Evolutionary conservation across 1,140 invertebrate species (phyloP), one percentile per base, ranked within the genome.

Genomic region (Patella vulgata): DNA sequence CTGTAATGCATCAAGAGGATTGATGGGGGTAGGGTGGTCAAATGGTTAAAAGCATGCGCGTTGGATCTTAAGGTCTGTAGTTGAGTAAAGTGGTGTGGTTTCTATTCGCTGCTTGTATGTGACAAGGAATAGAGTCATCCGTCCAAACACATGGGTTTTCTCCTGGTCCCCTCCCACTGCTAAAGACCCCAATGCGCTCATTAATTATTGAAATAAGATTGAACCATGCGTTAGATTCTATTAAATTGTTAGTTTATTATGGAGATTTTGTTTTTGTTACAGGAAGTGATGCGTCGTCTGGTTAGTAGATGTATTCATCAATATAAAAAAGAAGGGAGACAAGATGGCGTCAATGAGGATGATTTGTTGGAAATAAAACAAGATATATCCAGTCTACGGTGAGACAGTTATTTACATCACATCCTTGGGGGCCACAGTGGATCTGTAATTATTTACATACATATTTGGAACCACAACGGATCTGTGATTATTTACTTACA

Each of bases 341-440:
- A 88, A 73, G 87, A 87, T 67, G 86, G 87, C 4, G 87, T 88
- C 3, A 88, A 87, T 70, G 87, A 88, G 70, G 87, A 88, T 59
- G 87, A 88, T 67, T 70, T 88, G n/a, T 72, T 87, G 23, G 87
- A 88, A 73, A 88, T 88, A 40, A 88, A 88, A 77, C 87, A 88
- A 65, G 87, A 88, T 68, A 88, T 88, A 1, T 87, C 86, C 17
- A 88, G 87, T 78, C 76, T 88, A n/a, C 83, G 87, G 86, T 87
- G 59, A 31, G 40, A 14, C 27, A 3, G 12, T 0, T 27, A 30
- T 25, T 17, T 23, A 56, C 39, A 27, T 6, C 19, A 12, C 36
- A 46, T 9, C 39, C 0, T 23, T 9, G 3, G 27, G 3, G 17
- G 5, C 25, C n/a, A 27, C 43, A 2, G 3, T 4, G 9, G 9